These are phyloP conservation scores for Falco peregrinus DNA, from an alignment of 2,797 vertebrate genomes.

Conservation along the genomic window DNA sequence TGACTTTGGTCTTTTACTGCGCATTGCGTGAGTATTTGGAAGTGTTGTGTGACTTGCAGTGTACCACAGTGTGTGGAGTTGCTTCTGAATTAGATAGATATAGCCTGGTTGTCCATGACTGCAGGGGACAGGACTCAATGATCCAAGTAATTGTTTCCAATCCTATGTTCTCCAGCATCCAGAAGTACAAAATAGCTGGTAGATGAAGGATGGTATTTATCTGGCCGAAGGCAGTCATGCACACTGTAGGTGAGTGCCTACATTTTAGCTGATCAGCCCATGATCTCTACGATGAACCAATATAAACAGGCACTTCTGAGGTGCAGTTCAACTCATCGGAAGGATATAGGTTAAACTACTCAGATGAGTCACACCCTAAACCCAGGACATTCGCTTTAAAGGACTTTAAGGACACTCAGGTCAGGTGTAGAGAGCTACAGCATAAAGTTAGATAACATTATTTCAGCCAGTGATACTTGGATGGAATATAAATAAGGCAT, in stretches of 20 bases:
- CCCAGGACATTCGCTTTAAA: background rate
- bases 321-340: background rate
- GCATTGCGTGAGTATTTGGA: background rate
- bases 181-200: background rate
- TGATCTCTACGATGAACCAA: background rate
- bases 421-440: background rate
- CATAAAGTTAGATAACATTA: background rate
- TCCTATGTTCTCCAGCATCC: background rate
- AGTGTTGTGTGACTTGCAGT: background rate
- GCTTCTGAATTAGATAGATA: background rate
- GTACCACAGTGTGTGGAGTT: background rate
- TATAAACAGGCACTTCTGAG: background rate
- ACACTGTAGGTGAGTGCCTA: background rate
- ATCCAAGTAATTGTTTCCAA: background rate
- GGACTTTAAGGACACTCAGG: background rate
- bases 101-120: background rate
- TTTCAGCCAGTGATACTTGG: background rate
- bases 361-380: background rate
- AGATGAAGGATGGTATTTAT: background rate
- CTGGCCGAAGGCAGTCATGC: background rate
- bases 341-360: background rate
- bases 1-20: background rate
- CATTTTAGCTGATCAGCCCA: background rate
- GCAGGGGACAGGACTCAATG: background rate
- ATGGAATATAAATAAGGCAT: background rate